Percentiles rank a stretch among this genome's conserved stretches.
phyloP scores from a whole-genome alignment of 2,888 invertebrate genomes.

The Flabesymbios commensalis region DNA sequence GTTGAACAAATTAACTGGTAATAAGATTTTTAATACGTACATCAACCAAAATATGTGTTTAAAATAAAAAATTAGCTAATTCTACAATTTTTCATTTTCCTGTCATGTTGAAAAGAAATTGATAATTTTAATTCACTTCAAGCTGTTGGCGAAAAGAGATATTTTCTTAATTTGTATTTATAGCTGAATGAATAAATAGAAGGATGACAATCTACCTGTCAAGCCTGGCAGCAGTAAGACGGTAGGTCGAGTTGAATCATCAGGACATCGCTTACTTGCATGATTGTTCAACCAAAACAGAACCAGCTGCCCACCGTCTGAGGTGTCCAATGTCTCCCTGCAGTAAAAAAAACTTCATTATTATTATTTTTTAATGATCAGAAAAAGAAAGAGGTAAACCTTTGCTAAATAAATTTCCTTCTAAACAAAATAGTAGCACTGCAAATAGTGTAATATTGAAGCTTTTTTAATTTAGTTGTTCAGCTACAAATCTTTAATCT shows the following conservation, averaged over 20 bases:
- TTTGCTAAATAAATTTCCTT: too few species aligned
- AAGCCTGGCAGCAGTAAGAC: conserved; percentile 55
- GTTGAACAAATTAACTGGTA: too few species aligned
- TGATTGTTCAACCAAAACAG: conserved; percentile 38
- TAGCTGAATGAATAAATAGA: too few species aligned
- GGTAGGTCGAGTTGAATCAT: conserved; percentile 17
- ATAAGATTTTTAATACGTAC: too few species aligned
- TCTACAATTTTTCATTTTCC: too few species aligned
- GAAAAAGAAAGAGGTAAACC: background rate
- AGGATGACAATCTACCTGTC: conserved; percentile 48
- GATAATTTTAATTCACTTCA: background rate
- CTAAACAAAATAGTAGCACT: background rate
- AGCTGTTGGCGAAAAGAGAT: too few species aligned
- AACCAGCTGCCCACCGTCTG: conserved; percentile 55
- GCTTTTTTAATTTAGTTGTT: too few species aligned
- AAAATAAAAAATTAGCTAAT: too few species aligned
- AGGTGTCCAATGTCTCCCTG: conserved; percentile 49
- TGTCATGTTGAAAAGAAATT: too few species aligned
- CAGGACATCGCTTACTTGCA: background rate
- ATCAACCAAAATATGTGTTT: too few species aligned
- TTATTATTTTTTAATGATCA: background rate
- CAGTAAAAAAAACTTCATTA: conserved; percentile 10
- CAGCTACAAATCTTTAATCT: too few species aligned
- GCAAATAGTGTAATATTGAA: background rate
- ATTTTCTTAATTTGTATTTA: background rate